phyloP scores from a whole-genome alignment of 2,797 vertebrate genomes.

The Carcharodon carcharias region DNA sequence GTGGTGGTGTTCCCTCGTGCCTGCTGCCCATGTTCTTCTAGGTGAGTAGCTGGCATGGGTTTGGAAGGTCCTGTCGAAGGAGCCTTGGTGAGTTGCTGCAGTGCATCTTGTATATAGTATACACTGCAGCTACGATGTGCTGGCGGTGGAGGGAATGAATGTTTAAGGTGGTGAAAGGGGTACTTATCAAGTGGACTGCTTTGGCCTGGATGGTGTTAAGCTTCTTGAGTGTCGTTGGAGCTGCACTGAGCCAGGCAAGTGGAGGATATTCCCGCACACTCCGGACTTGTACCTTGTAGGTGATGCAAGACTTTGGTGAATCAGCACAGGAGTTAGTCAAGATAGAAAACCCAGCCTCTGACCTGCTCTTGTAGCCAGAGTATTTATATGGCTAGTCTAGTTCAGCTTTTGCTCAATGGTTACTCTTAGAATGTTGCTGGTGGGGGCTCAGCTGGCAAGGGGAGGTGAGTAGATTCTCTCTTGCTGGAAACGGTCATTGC shows the following conservation, averaged over 20 bases:
- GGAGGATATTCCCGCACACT: background rate
- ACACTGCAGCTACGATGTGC: background rate
- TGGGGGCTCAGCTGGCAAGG: background rate
- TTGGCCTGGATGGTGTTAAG: background rate
- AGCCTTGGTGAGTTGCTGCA: no score
- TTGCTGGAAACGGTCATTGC: background rate
- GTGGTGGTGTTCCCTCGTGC: background rate
- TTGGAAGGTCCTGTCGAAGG: no score
- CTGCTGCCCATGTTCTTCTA: background rate
- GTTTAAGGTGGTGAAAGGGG: background rate
- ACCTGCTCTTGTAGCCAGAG: no score
- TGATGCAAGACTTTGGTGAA: background rate
- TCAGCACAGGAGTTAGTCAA: no score
- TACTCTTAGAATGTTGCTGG: background rate
- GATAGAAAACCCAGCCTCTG: no score
- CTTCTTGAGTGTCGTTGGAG: background rate
- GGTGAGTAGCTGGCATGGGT: no score
- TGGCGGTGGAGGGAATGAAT: background rate
- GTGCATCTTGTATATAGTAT: background rate
- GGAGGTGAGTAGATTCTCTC: background rate
- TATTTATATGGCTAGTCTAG: no score
- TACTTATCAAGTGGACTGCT: background rate
- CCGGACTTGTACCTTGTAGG: background rate
- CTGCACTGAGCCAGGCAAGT: background rate
- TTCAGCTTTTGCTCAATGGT: background rate